These are phyloP conservation scores for Gymnopithys bicolor DNA, from an alignment of 2,797 vertebrate genomes.

Conservation along the genomic window DNA sequence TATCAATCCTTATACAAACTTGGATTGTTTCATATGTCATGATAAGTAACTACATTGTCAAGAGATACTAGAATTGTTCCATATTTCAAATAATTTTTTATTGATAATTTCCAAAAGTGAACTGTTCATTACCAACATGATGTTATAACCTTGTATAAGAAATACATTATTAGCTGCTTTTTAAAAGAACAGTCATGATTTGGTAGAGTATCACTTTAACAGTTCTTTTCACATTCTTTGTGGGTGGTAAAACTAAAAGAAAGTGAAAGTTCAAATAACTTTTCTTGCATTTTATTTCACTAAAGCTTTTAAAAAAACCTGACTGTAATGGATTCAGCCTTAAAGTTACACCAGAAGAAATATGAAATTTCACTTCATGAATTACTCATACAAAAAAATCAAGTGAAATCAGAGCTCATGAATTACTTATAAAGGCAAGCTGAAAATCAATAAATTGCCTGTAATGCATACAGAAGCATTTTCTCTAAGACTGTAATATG, in stretches of 20 bases:
- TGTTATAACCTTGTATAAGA: neutral
- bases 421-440: neutral
- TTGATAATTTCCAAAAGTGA: neutral
- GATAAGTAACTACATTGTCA: neutral
- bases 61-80: neutral
- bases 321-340: neutral
- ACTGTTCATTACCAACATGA: neutral
- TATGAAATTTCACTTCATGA: neutral
- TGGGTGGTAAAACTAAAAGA: neutral
- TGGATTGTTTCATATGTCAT: neutral
- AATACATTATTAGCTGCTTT: neutral
- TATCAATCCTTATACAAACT: neutral
- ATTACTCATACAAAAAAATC: slow-evolving; percentile 2
- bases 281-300: neutral
- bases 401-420: slow-evolving; percentile 2
- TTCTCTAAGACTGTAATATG: neutral
- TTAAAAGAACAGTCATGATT: neutral
- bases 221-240: neutral
- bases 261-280: neutral
- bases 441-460: neutral
- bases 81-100: neutral
- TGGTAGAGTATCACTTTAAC: neutral
- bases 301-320: neutral
- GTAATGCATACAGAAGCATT: neutral
- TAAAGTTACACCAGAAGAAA: neutral